Base-by-base conservation (phyloP, 2,888 invertebrate species). In the Nemoura dubitans region DNA sequence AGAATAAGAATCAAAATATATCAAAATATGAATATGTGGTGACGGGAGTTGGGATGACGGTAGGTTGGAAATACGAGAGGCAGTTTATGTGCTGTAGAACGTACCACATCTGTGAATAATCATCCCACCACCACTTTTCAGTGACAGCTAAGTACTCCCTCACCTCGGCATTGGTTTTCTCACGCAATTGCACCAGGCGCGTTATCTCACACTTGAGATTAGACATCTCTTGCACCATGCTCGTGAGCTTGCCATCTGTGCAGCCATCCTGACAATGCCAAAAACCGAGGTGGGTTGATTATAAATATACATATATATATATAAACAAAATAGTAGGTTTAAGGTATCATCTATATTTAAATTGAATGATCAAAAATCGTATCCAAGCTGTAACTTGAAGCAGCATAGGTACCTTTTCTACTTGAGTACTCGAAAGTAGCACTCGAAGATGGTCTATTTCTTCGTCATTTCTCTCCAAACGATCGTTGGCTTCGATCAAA, bases 121-220 rank as follows among this genome's bases (percentile, higher is more conserved):
- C 83, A 43, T 87, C 87, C 87, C 87, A 87, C 87, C 87, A 87
- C 87, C 87, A 87, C 43, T 77, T 83, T 29, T 86, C 86, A n/a
- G 83, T 43, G 36, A 85, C 28, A n/a, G 86, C 59, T 28, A 87
- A 43, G 76, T 77, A 83, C n/a, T 87, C 87, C 42, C 86, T 87
- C 83, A 87, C 87, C 83, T 87, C 87, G 26, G 78, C 82, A 6
- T 29, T 86, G 3, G 59, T 76, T 78, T 83, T 86, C n/a, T 86
- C 87, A 10, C 86, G 85, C n/a, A 83, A 25, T 21, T 76, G 29
- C 42, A 83, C 82, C 26, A 86, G 43, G 0, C 78, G 81, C 27
- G 26, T 43, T 42, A 86, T 86, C 25, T 87, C 86, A 26, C 85
- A 42, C 42, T 87, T 87, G 27, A 87, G 83, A 16, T 84, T 84